Percentiles rank a stretch among this genome's conserved stretches.
Evolutionary conservation across 2,888 invertebrate species (phyloP).

Genomic region (Pseudococcus jackbeardsleyi): DNA sequence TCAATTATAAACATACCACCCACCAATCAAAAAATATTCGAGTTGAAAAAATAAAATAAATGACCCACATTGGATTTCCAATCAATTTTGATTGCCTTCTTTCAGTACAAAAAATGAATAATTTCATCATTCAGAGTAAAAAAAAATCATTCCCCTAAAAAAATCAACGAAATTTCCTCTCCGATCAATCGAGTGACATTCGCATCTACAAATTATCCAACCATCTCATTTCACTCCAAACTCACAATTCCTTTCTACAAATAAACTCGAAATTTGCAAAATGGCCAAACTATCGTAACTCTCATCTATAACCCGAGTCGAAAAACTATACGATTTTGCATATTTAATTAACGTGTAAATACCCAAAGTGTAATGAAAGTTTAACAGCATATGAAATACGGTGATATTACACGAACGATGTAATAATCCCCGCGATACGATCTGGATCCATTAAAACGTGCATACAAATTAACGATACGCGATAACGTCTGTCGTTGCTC

Average conservation of each 20-base stretch:
- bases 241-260: neutral
- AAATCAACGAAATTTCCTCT: no score
- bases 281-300: neutral
- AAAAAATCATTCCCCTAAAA: no score
- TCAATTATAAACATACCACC: no score
- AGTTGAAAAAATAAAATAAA: no score
- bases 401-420: constrained; percentile 4
- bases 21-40: no score
- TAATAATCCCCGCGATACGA: constrained; percentile 31
- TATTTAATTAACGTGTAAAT: neutral
- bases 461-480: constrained; percentile 17
- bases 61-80: no score
- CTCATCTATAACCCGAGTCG: neutral
- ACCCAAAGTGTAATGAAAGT: neutral
- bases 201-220: no score
- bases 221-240: neutral
- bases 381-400: neutral
- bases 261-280: neutral
- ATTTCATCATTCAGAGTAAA: no score
- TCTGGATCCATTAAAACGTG: constrained; percentile 22
- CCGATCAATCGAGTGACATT: no score
- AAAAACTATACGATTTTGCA: neutral
- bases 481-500: constrained; percentile 25
- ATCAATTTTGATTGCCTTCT: no score
- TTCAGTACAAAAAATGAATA: no score